phyloP scores from a whole-genome alignment of 2,888 invertebrate species.

The Agrenia bidenticulata region DNA sequence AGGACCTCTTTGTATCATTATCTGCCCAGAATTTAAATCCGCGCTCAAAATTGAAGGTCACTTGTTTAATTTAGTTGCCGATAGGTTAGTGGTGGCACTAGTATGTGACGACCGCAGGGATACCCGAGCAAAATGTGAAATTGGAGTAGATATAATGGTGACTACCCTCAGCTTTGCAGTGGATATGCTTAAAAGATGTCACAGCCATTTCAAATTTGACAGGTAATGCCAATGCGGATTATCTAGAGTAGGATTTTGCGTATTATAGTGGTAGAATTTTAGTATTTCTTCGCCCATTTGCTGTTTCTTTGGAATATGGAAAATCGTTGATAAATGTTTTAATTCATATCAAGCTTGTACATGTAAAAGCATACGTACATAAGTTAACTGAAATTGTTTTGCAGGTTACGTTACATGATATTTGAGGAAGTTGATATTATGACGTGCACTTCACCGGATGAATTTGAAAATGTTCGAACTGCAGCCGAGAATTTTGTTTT shows the following conservation, averaged over 20 bases:
- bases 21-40: slow-evolving; percentile 19
- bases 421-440: slow-evolving; percentile 28
- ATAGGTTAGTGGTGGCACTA: background rate
- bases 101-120: slow-evolving; percentile 14
- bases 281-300: too few species aligned
- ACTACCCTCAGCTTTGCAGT: slow-evolving; percentile 21
- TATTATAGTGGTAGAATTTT: too few species aligned
- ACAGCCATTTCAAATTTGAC: slow-evolving; percentile 18
- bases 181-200: slow-evolving; percentile 3
- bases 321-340: too few species aligned
- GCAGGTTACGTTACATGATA: slow-evolving; percentile 25
- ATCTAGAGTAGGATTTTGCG: too few species aligned
- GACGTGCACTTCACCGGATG: background rate
- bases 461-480: slow-evolving; percentile 10
- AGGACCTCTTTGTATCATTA: slow-evolving; percentile 11
- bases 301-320: too few species aligned
- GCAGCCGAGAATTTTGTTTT: slow-evolving; percentile 4
- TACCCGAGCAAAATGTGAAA: slow-evolving; percentile 4
- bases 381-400: too few species aligned
- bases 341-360: too few species aligned
- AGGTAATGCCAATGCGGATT: too few species aligned
- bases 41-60: slow-evolving; percentile 22
- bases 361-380: too few species aligned
- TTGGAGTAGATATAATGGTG: slow-evolving; percentile 26
- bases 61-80: slow-evolving; percentile 11